phyloP scores from a whole-genome alignment of 1,140 invertebrate genomes.

The Mycetomoellerius zeteki region DNA sequence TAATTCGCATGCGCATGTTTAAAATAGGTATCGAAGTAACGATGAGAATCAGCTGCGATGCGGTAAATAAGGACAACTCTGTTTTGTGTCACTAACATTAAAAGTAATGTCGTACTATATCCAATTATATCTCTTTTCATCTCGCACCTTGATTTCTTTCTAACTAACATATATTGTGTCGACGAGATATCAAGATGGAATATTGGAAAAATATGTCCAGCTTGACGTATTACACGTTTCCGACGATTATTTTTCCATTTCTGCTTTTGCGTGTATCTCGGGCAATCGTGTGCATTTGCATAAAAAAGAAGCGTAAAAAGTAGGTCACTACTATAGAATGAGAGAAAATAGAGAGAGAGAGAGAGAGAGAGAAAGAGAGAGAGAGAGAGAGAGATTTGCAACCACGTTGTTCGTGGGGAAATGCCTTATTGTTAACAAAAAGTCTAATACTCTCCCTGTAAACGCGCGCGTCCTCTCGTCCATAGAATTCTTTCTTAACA shows the following conservation, averaged over 20 bases:
- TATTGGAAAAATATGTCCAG: conserved; percentile 52
- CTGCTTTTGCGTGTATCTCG: conserved; percentile 4
- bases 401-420: background rate
- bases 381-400: background rate
- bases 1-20: conserved; percentile 28
- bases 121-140: background rate
- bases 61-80: background rate
- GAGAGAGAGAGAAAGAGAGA: background rate
- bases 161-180: background rate
- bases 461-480: background rate
- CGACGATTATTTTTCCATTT: conserved; percentile 36
- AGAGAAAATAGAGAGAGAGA: background rate
- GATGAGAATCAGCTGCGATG: background rate
- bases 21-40: background rate
- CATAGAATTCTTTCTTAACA: conserved; percentile 39
- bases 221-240: conserved; percentile 33
- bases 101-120: background rate
- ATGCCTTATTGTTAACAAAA: conserved; percentile 20
- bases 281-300: conserved; percentile 44
- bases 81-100: background rate
- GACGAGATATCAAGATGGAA: conserved; percentile 29
- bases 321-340: background rate
- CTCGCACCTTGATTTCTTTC: background rate
- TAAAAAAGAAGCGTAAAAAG: conserved; percentile 9
- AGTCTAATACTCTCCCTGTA: background rate